Base-by-base conservation (phyloP, 2,113 vertebrate genomes). In the Nothoprocta pentlandii region DNA sequence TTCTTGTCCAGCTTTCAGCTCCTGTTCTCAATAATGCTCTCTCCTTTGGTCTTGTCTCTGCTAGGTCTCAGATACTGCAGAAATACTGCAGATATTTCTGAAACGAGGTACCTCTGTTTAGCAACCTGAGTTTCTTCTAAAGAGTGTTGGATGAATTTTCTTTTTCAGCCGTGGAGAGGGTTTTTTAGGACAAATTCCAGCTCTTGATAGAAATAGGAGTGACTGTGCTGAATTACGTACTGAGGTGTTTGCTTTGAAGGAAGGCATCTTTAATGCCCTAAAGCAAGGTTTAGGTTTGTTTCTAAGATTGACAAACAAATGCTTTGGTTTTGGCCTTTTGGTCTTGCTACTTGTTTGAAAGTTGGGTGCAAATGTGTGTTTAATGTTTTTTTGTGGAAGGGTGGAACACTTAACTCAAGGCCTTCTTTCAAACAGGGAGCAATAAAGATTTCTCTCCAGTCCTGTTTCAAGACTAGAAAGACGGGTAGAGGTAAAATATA, bases 31-130 rank as follows among this genome's bases (percentile, higher is more conserved):
- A 61, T 83, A 83, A 17, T 15, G 49, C 1, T n/a, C n/a, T 88
- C 49, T 92, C 94, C 77, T 92, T 95, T 93, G 91, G 86, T 83
- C 80, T 68, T 86, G 76, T 64, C 34, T 83, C 76, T 85, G 44
- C 68, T 64, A 16, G 75, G 28, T 76, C 63, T 56, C 62, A 67
- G 54, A 8, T 89, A 36, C 39, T 2, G 19, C 59, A 46, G 41
- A 39, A 39, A 39, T 39, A 39, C 36, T 39, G 36, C 36, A 39
- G 36, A 39, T 30, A 28, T 30, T 30, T 16, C 54, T 4, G 11
- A 28, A 19, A 56, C 47, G 19, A 28, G 32, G 44, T 53, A 64
- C 34, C 49, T 64, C 67, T 61, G 28, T 14, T 84, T 66, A 75
- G 56, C 89, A 81, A 84, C 19, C 6, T 62, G 36, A 30, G 42